Percentiles rank a stretch among this genome's conserved stretches.
These are phyloP conservation scores for Laterallus jamaicensis DNA, from an alignment of 2,113 vertebrate genomes.

Conservation along the genomic window DNA sequence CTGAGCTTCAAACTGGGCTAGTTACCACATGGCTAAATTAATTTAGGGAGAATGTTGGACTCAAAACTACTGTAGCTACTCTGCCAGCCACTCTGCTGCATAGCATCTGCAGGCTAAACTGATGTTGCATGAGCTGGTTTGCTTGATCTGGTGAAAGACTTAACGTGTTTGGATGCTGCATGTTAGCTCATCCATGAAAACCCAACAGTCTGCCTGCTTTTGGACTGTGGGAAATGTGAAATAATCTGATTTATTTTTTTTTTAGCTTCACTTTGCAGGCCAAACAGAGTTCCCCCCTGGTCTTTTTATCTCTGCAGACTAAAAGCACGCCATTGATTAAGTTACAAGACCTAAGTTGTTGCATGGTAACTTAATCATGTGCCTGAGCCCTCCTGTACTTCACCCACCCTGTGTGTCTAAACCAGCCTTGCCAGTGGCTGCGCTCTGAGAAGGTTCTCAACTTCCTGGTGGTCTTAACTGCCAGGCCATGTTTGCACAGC, in stretches of 20 bases:
- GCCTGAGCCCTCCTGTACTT: not conserved
- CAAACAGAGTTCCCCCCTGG: not conserved
- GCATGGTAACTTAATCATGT: not conserved
- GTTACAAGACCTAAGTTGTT: not conserved
- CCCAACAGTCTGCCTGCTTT: not conserved
- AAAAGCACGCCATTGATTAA: not conserved
- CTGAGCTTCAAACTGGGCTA: not conserved
- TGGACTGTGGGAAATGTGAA: not conserved
- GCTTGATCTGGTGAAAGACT: not conserved
- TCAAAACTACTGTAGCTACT: not conserved
- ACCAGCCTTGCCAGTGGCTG: not conserved
- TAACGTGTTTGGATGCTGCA: not conserved
- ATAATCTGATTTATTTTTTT: not conserved
- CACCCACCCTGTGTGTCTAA: not conserved
- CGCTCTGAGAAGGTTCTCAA: not conserved
- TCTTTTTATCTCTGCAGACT: not conserved
- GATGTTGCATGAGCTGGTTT: not conserved
- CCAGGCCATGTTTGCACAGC: constrained; percentile 4
- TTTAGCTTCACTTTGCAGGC: not conserved
- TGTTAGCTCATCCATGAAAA: not conserved
- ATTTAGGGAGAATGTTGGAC: not conserved
- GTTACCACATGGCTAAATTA: not conserved
- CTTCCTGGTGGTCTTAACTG: not conserved
- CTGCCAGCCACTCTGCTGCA: not conserved
- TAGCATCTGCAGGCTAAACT: not conserved